phyloP scores from a whole-genome alignment of 1,140 invertebrate species.

The Brachionus paranguensis region DNA sequence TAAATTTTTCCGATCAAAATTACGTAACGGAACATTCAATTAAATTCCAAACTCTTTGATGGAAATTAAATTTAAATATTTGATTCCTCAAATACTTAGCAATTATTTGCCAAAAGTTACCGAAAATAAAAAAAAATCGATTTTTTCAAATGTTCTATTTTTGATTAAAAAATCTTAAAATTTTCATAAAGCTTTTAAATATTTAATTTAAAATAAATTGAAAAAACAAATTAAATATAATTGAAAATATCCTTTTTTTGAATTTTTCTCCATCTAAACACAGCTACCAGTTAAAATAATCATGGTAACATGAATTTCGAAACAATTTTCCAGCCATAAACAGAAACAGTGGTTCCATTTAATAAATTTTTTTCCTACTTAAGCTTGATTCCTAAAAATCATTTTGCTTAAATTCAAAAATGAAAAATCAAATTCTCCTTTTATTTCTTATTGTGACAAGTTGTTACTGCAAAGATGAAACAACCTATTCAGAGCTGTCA shows the following conservation, averaged over 20 bases:
- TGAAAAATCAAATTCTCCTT: neutral
- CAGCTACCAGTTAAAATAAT: neutral
- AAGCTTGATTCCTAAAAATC: neutral
- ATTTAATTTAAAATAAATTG: neutral
- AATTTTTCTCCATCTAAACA: neutral
- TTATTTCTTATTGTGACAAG: neutral
- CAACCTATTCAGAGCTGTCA: neutral
- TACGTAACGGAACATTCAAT: neutral
- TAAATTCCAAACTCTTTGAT: neutral
- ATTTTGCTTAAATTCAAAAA: neutral
- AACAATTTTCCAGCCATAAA: neutral
- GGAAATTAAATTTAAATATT: neutral
- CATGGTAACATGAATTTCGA: neutral
- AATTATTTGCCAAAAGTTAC: neutral
- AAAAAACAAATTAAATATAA: neutral
- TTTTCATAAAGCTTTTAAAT: neutral
- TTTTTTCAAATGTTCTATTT: neutral
- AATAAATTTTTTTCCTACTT: neutral
- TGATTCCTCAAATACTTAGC: neutral
- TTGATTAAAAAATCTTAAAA: neutral
- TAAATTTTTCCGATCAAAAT: neutral
- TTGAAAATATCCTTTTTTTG: neutral
- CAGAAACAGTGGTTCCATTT: neutral
- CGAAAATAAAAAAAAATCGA: neutral
- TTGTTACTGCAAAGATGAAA: neutral